Conservation (phyloP, 2,797 vertebrate species). For the Lepilemur septentrionalis region DNA sequence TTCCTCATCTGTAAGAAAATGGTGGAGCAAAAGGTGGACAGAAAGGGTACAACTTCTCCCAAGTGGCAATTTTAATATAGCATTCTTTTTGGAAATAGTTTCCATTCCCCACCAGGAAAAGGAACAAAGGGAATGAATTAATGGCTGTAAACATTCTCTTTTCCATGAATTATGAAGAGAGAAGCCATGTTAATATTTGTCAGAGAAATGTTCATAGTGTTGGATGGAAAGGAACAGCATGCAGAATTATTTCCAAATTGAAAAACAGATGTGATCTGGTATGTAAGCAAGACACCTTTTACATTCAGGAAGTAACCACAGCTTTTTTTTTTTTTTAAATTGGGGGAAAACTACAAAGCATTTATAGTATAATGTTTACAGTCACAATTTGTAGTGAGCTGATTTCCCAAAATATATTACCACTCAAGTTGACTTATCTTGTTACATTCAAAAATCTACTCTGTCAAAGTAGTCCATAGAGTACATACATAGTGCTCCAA, state of each 20-base stretch:
- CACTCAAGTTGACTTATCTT: too few species aligned
- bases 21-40: background rate
- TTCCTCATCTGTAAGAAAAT: background rate
- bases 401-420: too few species aligned
- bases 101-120: constrained; percentile 38
- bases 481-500: too few species aligned
- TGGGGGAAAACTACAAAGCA: too few species aligned
- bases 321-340: background rate
- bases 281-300: constrained; percentile 57
- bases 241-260: constrained; percentile 76
- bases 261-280: constrained; percentile 70
- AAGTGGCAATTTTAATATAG: background rate
- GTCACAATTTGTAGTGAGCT: too few species aligned
- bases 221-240: constrained; percentile 62
- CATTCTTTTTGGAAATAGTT: constrained; percentile 36
- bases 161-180: constrained; percentile 23
- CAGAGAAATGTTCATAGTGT: constrained; percentile 71
- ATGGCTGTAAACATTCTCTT: constrained; percentile 47
- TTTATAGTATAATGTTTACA: too few species aligned
- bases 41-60: background rate
- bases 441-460: too few species aligned
- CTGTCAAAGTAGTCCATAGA: too few species aligned
- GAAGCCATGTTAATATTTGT: constrained; percentile 63
- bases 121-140: constrained; percentile 57
- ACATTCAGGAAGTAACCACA: background rate